phyloP scores from a whole-genome alignment of 2,797 vertebrate genomes.

The Prionace glauca region DNA sequence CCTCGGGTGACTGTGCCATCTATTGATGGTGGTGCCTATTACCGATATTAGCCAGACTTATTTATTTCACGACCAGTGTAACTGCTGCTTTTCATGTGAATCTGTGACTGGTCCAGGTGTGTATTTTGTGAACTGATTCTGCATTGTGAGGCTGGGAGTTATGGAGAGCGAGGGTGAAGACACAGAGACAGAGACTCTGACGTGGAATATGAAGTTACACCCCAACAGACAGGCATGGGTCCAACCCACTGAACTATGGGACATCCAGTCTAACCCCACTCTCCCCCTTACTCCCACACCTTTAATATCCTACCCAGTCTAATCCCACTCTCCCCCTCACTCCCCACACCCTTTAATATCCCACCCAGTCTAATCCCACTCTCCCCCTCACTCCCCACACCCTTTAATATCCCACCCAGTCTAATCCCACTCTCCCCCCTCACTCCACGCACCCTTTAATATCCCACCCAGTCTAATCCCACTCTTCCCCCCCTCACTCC shows the following conservation, averaged over 20 bases:
- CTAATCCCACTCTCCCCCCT: too few relatives aligned
- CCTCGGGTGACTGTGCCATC: not conserved
- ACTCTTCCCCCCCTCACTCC: too few relatives aligned
- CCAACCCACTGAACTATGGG: not conserved
- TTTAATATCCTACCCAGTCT: too few relatives aligned
- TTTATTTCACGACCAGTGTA: not conserved
- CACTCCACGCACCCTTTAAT: too few relatives aligned
- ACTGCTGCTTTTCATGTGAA: not conserved
- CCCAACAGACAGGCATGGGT: not conserved
- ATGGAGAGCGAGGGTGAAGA: not conserved
- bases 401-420: too few relatives aligned
- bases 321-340: too few relatives aligned
- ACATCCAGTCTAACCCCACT: not conserved
- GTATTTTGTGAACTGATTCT: not conserved
- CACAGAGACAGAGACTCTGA: not conserved
- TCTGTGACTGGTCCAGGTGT: not conserved
- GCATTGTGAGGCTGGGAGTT: not conserved
- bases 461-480: too few relatives aligned
- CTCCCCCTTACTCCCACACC: not conserved
- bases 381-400: too few relatives aligned
- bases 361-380: too few relatives aligned
- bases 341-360: too few relatives aligned
- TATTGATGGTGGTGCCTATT: not conserved
- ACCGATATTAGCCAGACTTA: not conserved
- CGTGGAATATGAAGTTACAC: not conserved